Evolutionary conservation across 2,797 vertebrate species (phyloP).

Genomic region (Cyclopterus lumpus): DNA sequence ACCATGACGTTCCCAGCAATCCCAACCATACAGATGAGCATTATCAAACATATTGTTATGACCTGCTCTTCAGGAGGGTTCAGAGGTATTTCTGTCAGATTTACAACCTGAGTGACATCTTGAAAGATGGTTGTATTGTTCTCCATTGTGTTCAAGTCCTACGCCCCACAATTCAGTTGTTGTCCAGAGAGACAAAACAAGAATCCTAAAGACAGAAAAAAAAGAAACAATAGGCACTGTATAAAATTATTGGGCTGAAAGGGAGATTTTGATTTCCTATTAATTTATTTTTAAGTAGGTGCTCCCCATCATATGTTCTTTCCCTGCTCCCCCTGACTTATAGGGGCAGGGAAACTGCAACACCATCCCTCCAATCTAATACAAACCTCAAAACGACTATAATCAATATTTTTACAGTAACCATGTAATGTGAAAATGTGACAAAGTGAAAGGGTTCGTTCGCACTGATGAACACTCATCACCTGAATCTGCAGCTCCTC

Average conservation of each 20-base stretch:
- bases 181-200: conserved; percentile 27
- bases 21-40: conserved; percentile 88
- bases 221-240: conserved; percentile 1
- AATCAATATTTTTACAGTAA: not conserved
- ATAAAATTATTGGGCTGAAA: not conserved
- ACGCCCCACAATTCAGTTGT: conserved; percentile 36
- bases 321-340: not conserved
- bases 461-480: not conserved
- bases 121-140: conserved; percentile 69
- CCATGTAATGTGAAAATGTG: not conserved
- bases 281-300: not conserved
- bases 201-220: conserved; percentile 43
- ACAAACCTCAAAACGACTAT: not conserved
- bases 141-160: conserved; percentile 64
- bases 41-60: conserved; percentile 86
- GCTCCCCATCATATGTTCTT: not conserved
- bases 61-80: conserved; percentile 85
- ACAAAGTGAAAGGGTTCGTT: not conserved
- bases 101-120: conserved; percentile 46
- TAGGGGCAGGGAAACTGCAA: not conserved
- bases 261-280: not conserved
- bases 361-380: not conserved
- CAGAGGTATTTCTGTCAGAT: conserved; percentile 81
- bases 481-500: not conserved
- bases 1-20: conserved; percentile 90